A percentile compares a stretch with the other conserved stretches of the same genome.
phyloP scores from a whole-genome alignment of 2,797 vertebrate genomes.

The Sarcoramphus papa region DNA sequence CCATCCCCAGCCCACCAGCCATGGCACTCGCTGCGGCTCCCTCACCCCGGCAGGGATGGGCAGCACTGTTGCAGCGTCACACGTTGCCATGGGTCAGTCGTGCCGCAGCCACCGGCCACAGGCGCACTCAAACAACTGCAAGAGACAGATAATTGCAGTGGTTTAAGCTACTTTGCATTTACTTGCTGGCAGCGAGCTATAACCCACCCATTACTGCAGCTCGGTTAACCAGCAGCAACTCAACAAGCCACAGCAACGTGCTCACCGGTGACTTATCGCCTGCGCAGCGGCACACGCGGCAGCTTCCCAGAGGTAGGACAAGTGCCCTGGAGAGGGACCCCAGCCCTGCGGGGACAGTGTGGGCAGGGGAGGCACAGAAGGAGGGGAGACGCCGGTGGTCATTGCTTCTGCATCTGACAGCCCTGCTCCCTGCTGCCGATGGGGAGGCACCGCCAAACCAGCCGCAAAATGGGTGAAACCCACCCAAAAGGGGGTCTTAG shows the following conservation, averaged over 20 bases:
- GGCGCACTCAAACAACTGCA: neutral
- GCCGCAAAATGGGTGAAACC: neutral
- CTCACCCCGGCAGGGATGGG: fast-evolving
- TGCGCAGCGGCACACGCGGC: fast-evolving
- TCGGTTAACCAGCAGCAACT: conserved; percentile 48
- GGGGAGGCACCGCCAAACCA: neutral
- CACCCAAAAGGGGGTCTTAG: neutral
- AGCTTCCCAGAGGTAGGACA: neutral
- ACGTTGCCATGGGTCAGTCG: neutral
- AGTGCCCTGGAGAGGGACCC: neutral
- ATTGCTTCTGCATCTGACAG: neutral
- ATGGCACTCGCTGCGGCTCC: fast-evolving
- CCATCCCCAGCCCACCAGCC: neutral
- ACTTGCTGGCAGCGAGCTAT: neutral
- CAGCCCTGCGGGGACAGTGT: neutral
- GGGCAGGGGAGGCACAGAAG: neutral
- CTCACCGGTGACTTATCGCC: neutral
- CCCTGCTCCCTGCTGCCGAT: fast-evolving
- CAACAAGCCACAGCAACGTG: conserved; percentile 3
- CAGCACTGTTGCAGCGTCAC: neutral
- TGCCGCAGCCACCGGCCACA: neutral
- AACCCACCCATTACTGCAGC: conserved; percentile 29
- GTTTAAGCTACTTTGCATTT: conserved; percentile 49
- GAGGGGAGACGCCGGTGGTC: neutral
- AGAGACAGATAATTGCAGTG: conserved; percentile 47